Percentiles rank a stretch among this genome's conserved stretches.
Evolutionary conservation across 2,888 invertebrate genomes (phyloP).

Genomic region (Cephus pulcher): DNA sequence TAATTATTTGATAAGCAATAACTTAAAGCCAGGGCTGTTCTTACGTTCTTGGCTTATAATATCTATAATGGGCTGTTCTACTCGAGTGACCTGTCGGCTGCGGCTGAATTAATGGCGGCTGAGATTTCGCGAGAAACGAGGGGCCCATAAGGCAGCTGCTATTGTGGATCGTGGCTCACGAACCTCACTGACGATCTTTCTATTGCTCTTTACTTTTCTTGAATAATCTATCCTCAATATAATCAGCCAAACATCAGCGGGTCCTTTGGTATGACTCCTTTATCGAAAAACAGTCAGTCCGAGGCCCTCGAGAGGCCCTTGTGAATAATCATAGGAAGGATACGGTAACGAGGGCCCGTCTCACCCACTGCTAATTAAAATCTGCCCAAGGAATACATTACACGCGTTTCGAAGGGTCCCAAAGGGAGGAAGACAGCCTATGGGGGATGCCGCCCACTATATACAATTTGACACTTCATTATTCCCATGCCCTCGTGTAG

Average conservation of each 20-base stretch:
- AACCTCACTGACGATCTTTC: constrained; percentile 15
- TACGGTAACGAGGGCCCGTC: not conserved
- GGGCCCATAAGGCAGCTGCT: constrained; percentile 22
- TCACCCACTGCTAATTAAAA: constrained; percentile 62
- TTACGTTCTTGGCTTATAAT: constrained; percentile 52
- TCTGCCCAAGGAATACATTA: constrained; percentile 53
- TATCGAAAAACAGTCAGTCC: not conserved
- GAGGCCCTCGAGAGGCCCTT: not conserved
- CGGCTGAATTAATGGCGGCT: constrained; percentile 63
- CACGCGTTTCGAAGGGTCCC: constrained; percentile 4
- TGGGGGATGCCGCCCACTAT: constrained; percentile 55
- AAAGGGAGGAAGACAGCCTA: not conserved
- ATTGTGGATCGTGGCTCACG: constrained; percentile 39
- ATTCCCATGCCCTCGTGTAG: constrained; percentile 49
- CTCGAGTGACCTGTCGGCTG: constrained; percentile 65
- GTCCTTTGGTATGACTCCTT: not conserved
- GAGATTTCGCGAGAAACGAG: constrained; percentile 61
- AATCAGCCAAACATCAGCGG: not conserved
- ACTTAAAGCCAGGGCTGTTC: constrained; percentile 43
- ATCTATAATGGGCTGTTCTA: constrained; percentile 65
- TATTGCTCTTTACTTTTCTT: constrained; percentile 4
- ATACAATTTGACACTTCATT: constrained; percentile 66
- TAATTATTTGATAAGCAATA: constrained; percentile 65
- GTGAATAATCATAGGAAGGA: not conserved
- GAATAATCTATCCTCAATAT: not conserved